Evolutionary conservation across 1,140 invertebrate species (phyloP).

Genomic region (Yoshiicerus persimilis): DNA sequence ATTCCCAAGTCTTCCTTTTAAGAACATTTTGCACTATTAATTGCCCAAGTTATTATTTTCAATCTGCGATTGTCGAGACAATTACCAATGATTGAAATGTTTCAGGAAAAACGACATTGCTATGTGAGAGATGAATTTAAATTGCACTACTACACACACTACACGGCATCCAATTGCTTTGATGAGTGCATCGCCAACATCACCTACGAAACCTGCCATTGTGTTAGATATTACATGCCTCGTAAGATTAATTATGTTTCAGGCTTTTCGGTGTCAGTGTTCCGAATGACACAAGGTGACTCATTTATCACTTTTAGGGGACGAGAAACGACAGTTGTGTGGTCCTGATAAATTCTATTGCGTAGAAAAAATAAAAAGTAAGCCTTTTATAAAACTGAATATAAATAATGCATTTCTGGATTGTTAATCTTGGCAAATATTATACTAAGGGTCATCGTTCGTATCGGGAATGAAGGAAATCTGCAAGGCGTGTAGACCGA

Average conservation of each 20-base stretch:
- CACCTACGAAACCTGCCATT: constrained; percentile 27
- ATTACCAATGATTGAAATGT: too few species aligned
- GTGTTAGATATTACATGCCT: constrained; percentile 47
- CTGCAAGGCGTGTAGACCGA: not conserved
- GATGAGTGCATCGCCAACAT: constrained; percentile 38
- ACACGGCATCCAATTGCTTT: constrained; percentile 37
- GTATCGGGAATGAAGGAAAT: not conserved
- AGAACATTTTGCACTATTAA: too few species aligned
- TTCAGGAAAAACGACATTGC: constrained; percentile 33
- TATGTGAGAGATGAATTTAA: constrained; percentile 35
- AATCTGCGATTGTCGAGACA: too few species aligned
- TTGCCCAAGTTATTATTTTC: too few species aligned
- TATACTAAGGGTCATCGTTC: not conserved
- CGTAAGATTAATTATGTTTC: constrained; percentile 28
- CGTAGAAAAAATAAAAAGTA: constrained; percentile 14
- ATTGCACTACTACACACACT: constrained; percentile 33
- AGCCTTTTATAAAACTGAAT: not conserved
- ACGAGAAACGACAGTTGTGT: not conserved
- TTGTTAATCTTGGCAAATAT: too few species aligned
- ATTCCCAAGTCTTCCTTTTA: too few species aligned
- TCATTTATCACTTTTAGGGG: not conserved
- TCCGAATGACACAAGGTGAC: not conserved
- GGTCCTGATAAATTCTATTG: constrained; percentile 23
- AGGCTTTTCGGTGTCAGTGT: not conserved
- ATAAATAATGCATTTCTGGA: not conserved